phyloP scores from a whole-genome alignment of 1,140 invertebrate species.

The Drosophila littoralis region DNA sequence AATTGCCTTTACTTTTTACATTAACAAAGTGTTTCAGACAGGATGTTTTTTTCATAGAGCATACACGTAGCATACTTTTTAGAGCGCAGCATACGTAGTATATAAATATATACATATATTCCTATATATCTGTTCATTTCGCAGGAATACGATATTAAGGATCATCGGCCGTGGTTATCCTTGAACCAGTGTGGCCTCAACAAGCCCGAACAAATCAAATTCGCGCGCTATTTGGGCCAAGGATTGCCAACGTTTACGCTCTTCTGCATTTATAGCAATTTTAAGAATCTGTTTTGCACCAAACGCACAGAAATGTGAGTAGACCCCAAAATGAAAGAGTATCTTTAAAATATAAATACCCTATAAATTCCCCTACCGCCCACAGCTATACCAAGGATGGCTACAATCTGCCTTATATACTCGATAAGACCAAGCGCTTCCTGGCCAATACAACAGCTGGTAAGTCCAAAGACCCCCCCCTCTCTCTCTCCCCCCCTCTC shows the following conservation, averaged over 20 bases:
- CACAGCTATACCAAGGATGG: conserved; percentile 81
- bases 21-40: background rate
- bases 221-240: conserved; percentile 82
- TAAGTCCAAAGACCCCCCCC: conserved; percentile 45
- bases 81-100: background rate
- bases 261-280: conserved; percentile 84
- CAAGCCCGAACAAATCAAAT: conserved; percentile 84
- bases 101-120: background rate
- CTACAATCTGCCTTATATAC: conserved; percentile 84
- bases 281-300: conserved; percentile 84
- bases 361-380: background rate
- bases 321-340: background rate
- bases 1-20: background rate
- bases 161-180: conserved; percentile 83
- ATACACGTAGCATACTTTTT: conserved; percentile 9
- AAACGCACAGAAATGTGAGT: conserved; percentile 84
- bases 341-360: background rate
- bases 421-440: conserved; percentile 84
- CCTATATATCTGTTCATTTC: background rate
- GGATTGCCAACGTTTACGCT: conserved; percentile 83
- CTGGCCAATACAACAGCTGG: conserved; percentile 83
- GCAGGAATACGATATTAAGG: conserved; percentile 82
- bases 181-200: conserved; percentile 82
- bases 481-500: too few species aligned
- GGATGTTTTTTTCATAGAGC: background rate